Percentiles rank a stretch among this genome's conserved stretches.
Evolutionary conservation across 2,113 vertebrate genomes (phyloP).

Genomic region (Nycticorax nycticorax): DNA sequence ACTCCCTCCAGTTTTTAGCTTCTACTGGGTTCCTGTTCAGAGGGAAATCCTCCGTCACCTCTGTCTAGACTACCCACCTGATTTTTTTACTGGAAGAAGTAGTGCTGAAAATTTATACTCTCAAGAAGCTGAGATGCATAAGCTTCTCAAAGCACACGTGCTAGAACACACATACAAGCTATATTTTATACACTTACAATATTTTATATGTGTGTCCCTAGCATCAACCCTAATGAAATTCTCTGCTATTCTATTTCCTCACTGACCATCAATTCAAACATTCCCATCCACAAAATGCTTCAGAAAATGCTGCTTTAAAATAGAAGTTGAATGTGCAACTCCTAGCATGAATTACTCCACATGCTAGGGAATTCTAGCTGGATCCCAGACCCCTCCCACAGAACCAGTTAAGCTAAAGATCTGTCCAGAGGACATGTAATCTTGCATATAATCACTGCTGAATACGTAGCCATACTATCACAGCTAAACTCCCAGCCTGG

Average conservation of each 20-base stretch:
- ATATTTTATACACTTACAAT: neutral
- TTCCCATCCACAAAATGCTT: neutral
- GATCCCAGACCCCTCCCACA: neutral
- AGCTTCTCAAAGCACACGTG: neutral
- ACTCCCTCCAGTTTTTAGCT: neutral
- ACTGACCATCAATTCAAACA: neutral
- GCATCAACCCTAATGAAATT: neutral
- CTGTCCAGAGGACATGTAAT: constrained; percentile 6
- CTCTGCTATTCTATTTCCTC: neutral
- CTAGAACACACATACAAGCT: neutral
- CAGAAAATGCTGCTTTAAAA: neutral
- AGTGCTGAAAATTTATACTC: neutral
- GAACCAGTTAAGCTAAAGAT: constrained; percentile 8
- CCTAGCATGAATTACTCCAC: neutral
- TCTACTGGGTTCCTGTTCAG: neutral
- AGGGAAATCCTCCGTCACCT: constrained; percentile 20
- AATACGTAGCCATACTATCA: neutral
- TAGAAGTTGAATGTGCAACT: neutral
- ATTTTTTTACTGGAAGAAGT: neutral
- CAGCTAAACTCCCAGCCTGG: neutral
- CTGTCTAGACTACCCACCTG: constrained; percentile 53
- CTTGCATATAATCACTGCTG: neutral
- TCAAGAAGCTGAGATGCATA: neutral
- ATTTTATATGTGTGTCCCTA: neutral
- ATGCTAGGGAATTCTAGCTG: neutral